Percentiles rank a stretch among this genome's conserved stretches.
phyloP scores from a whole-genome alignment of 2,113 vertebrate species.

The Pseudorasbora parva region DNA sequence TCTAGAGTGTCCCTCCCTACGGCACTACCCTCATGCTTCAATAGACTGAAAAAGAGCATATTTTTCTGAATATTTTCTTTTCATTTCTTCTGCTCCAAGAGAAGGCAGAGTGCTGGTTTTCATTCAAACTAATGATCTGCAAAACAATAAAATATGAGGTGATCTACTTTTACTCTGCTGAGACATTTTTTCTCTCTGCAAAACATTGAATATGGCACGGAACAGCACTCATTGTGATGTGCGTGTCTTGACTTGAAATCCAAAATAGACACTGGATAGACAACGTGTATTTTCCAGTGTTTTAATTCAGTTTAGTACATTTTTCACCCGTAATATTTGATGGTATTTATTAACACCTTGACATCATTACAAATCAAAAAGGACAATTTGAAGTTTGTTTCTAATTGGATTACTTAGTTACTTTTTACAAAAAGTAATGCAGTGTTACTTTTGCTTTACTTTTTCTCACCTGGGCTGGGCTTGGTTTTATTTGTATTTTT shows the following conservation, averaged over 20 bases:
- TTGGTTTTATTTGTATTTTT: too few species aligned
- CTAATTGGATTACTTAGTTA: too few species aligned
- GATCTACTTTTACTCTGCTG: constrained; percentile 1
- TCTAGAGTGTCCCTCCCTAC: constrained; percentile 63
- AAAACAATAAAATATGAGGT: constrained; percentile 37
- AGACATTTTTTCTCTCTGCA: constrained; percentile 6
- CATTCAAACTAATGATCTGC: constrained; percentile 38
- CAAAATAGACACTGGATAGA: background rate
- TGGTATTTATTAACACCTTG: background rate
- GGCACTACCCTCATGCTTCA: constrained; percentile 27
- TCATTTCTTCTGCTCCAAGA: constrained; percentile 57
- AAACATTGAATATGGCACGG: constrained; percentile 25
- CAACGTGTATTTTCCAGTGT: background rate
- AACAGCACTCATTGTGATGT: background rate
- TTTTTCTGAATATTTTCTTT: constrained; percentile 82
- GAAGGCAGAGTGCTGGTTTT: constrained; percentile 24
- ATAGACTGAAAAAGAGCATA: constrained; percentile 27
- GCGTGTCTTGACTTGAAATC: background rate
- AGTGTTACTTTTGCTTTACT: too few species aligned
- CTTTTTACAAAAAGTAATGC: too few species aligned
- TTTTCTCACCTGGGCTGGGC: too few species aligned
- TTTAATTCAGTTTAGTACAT: background rate
- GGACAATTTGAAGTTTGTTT: background rate
- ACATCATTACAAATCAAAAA: constrained; percentile 9
- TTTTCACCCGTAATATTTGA: background rate